Base-by-base conservation (phyloP, 1,140 invertebrate species). In the Cydia amplana region DNA sequence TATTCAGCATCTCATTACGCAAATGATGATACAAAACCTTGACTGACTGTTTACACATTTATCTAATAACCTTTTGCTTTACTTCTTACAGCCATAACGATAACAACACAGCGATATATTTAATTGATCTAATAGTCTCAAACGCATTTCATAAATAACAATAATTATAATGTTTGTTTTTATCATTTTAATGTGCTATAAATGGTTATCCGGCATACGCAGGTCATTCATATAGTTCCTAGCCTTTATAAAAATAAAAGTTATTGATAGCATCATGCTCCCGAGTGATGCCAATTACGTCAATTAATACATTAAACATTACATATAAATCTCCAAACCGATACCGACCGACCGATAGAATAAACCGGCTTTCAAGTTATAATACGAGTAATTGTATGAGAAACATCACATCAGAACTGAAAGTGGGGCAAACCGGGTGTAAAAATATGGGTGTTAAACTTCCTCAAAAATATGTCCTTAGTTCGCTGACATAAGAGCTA, bases 11-110 rank as follows among this genome's bases (percentile, higher is more conserved):
- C n/a, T 36, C 20, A 70, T 70, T 70, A 43, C 32, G 65, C 32
- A 40, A 70, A 36, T 36, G 36, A 67, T 72, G 18, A 5, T 23
- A 51, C 36, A 74, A 75, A 70, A 75, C 73, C 76, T 75, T 77
- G 73, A 67, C 60, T 74, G 63, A 77, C 6, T 79, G 79, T 85
- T 82, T 81, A 83, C 77, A 80, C 70, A 28, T 72, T 81, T 86
- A 86, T 87, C 83, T 83, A 16, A 60, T 88, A 85, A 88, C 87
- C 85, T 87, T 86, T 86, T 80, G 82, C 77, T 82, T 77, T 78
- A 75, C 75, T 78, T 80, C 83, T 83, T 79, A 82, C 65, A 77
- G 73, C 73, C 55, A 78, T 51, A 60, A 28, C 79, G 77, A 83
- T 84, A 80, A 83, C 75, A 78, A 72, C 74, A 72, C 40, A 70